phyloP scores from a whole-genome alignment of 1,140 invertebrate genomes.

The Delia radicum region DNA sequence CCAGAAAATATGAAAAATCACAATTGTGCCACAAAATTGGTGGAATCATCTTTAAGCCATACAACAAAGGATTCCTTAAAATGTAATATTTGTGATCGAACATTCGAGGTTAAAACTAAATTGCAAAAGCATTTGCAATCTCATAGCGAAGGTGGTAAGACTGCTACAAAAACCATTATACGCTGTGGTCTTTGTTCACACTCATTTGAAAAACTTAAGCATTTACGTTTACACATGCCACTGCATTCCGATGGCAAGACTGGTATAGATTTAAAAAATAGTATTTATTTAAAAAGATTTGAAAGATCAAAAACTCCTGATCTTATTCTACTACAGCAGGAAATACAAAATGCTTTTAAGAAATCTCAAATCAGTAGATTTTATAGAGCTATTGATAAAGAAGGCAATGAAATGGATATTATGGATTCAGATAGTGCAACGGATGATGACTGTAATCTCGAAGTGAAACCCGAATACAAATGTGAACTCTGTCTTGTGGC shows the following conservation, averaged over 20 bases:
- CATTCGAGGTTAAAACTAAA: constrained; percentile 15
- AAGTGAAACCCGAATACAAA: constrained; percentile 11
- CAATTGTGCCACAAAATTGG: constrained; percentile 28
- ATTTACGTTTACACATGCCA: constrained; percentile 35
- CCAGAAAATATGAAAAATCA: constrained; percentile 41
- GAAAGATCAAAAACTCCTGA: neutral
- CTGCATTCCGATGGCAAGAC: constrained; percentile 35
- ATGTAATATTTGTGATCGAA: constrained; percentile 26
- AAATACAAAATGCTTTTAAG: constrained; percentile 33
- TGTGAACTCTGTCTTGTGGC: constrained; percentile 36
- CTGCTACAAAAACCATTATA: neutral
- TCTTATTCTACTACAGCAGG: constrained; percentile 32
- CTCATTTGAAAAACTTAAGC: constrained; percentile 28
- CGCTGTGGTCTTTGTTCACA: constrained; percentile 37
- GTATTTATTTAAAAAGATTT: constrained; percentile 33
- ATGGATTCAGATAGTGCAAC: constrained; percentile 42
- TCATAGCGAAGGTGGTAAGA: neutral
- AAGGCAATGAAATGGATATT: constrained; percentile 44
- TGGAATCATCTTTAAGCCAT: no score
- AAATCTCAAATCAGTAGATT: constrained; percentile 36
- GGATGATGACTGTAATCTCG: constrained; percentile 23
- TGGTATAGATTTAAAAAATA: constrained; percentile 31
- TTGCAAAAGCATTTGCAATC: constrained; percentile 4
- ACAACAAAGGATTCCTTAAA: neutral
- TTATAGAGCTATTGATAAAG: constrained; percentile 39